phyloP scores from a whole-genome alignment of 2,113 vertebrate species.

The Nesospiza acunhae region DNA sequence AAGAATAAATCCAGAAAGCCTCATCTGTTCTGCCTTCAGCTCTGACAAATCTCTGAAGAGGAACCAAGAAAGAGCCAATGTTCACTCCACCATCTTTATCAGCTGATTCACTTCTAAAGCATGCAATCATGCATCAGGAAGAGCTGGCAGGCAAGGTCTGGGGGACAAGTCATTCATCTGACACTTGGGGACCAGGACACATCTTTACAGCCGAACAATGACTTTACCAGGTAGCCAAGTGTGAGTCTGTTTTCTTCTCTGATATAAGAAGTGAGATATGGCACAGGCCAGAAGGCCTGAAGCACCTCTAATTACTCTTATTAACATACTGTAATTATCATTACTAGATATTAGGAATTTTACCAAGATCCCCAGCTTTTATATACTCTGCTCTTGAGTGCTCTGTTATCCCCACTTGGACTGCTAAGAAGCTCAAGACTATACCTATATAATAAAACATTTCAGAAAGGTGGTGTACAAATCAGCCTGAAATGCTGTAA shows the following conservation, averaged over 20 bases:
- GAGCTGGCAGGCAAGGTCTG: neutral
- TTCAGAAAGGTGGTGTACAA: neutral
- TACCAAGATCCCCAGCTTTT: neutral
- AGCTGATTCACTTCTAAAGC: neutral
- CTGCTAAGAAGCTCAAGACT: neutral
- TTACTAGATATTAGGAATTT: neutral
- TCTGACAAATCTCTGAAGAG: constrained; percentile 83
- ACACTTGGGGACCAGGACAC: neutral
- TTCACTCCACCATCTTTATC: neutral
- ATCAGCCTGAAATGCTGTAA: neutral
- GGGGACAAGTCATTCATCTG: neutral
- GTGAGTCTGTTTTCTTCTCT: neutral
- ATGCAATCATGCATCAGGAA: neutral
- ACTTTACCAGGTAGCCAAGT: neutral
- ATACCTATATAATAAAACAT: neutral
- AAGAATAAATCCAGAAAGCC: constrained; percentile 80
- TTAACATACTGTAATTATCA: neutral
- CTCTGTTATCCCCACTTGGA: neutral
- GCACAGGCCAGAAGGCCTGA: neutral
- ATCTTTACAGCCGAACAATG: neutral
- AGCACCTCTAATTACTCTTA: neutral
- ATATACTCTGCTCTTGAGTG: neutral
- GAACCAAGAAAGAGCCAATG: neutral
- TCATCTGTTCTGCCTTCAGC: constrained; percentile 83
- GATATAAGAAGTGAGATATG: neutral